Evolutionary conservation across 30 jellyfish, hydroid and myxozoan species (phyloP).

Genomic region (Aurelia aurita): DNA sequence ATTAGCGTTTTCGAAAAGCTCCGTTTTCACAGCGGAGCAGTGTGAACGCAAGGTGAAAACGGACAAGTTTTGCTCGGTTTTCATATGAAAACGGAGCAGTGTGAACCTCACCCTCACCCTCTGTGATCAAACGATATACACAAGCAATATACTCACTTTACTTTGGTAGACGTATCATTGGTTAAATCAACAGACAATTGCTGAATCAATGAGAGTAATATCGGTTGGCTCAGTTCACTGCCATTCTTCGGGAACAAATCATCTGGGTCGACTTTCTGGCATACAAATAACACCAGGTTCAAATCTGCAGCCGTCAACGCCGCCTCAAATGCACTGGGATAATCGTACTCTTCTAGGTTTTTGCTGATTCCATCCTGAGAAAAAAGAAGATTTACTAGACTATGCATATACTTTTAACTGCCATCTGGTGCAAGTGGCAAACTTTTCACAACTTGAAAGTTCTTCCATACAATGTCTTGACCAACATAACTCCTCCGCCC

Average conservation of each 20-base stretch:
- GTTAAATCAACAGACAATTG: slow-evolving; percentile 82
- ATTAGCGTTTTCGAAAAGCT: no score
- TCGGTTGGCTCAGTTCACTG: slow-evolving; percentile 67
- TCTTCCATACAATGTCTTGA: no score
- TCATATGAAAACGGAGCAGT: no score
- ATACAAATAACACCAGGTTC: slow-evolving; percentile 60
- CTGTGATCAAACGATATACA: not conserved
- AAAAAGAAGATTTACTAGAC: no score
- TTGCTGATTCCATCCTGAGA: slow-evolving; percentile 43
- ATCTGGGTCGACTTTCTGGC: slow-evolving; percentile 78
- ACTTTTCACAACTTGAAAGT: no score
- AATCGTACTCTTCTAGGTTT: slow-evolving; percentile 39
- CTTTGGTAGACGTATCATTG: slow-evolving; percentile 79
- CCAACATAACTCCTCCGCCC: no score
- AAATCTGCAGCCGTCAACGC: slow-evolving; percentile 84
- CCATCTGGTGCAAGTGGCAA: no score
- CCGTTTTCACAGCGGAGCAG: no score
- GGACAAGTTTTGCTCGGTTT: no score
- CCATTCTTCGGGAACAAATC: slow-evolving; percentile 66
- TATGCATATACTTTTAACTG: no score
- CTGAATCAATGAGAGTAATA: slow-evolving; percentile 81
- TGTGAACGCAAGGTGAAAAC: no score
- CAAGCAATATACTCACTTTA: slow-evolving; percentile 53
- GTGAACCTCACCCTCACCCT: no score
- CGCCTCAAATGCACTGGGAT: slow-evolving; percentile 65